Conservation (phyloP, 2,888 invertebrate genomes). For the Polydesmus complanatus region DNA sequence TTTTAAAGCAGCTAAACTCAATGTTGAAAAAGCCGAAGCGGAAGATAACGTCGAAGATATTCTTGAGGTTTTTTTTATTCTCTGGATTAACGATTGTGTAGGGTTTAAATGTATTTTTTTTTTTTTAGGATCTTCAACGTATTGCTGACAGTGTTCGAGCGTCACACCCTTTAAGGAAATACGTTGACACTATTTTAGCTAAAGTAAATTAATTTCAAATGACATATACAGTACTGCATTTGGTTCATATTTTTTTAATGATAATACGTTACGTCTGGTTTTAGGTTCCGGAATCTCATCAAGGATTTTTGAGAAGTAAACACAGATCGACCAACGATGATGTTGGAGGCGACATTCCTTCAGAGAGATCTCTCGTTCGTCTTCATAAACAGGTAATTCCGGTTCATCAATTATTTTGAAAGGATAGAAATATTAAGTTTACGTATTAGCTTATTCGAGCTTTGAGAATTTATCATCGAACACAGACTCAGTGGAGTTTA, state of each 20-base stretch:
- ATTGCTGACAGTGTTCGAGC: conserved; percentile 60
- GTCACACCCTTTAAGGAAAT: conserved; percentile 43
- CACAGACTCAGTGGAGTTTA: conserved; percentile 85
- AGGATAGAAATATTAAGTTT: conserved; percentile 1
- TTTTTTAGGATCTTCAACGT: conserved; percentile 61
- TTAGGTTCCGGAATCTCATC: background rate
- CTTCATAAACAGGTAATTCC: conserved; percentile 68
- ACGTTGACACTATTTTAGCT: conserved; percentile 76
- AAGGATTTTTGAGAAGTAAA: background rate
- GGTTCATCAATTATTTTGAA: background rate
- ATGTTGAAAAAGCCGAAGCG: conserved; percentile 89
- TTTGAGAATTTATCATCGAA: conserved; percentile 78
- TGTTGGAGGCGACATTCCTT: conserved; percentile 36
- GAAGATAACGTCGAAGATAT: conserved; percentile 94
- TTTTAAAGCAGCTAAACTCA: conserved; percentile 86
- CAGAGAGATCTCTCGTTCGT: conserved; percentile 71
- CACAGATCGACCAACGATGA: conserved; percentile 4
- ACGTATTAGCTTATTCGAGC: conserved; percentile 34
- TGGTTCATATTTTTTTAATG: background rate
- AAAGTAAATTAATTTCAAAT: conserved; percentile 42
- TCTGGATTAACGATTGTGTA: background rate
- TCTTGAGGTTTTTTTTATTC: conserved; percentile 51
- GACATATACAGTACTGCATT: no score
- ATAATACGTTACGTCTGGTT: background rate
- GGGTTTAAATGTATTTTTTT: conserved; percentile 1